Evolutionary conservation across 2,888 invertebrate genomes (phyloP).

Genomic region (Ormyrus thymus): DNA sequence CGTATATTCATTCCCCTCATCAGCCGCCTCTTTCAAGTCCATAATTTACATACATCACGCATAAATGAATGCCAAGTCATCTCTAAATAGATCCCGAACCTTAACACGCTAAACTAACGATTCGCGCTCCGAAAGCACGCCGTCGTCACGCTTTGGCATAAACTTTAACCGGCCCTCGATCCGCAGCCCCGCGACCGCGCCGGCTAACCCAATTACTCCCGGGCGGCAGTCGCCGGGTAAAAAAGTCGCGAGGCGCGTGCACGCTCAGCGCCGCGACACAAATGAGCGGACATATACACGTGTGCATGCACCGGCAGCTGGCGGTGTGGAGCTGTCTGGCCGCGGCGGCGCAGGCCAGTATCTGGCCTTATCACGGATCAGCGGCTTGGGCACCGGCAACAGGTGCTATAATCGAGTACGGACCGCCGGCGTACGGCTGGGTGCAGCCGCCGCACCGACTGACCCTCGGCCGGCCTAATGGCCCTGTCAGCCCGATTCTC

Average conservation of each 20-base stretch:
- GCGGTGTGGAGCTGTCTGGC: conserved; percentile 56
- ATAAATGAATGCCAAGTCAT: no score
- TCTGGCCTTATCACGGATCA: conserved; percentile 65
- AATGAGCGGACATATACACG: neutral
- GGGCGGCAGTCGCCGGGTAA: neutral
- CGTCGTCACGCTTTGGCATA: no score
- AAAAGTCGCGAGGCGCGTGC: neutral
- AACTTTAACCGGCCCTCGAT: no score
- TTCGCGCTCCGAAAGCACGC: no score
- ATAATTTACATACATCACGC: no score
- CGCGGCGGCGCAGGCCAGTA: conserved; percentile 59
- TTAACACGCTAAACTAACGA: no score
- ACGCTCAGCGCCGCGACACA: neutral
- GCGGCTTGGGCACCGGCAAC: conserved; percentile 60
- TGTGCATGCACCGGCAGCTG: conserved; percentile 49
- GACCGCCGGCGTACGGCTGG: conserved; percentile 13
- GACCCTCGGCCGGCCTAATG: conserved; percentile 43
- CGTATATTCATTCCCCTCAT: no score
- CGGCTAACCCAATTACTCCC: neutral
- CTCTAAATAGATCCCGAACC: no score
- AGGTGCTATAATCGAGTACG: conserved; percentile 58
- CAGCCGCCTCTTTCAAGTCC: no score
- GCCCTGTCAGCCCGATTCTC: conserved; percentile 29
- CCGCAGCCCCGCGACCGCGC: no score
- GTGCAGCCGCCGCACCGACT: conserved; percentile 29